phyloP scores from a whole-genome alignment of 2,113 vertebrate species.

The Oncorhynchus kisutch region DNA sequence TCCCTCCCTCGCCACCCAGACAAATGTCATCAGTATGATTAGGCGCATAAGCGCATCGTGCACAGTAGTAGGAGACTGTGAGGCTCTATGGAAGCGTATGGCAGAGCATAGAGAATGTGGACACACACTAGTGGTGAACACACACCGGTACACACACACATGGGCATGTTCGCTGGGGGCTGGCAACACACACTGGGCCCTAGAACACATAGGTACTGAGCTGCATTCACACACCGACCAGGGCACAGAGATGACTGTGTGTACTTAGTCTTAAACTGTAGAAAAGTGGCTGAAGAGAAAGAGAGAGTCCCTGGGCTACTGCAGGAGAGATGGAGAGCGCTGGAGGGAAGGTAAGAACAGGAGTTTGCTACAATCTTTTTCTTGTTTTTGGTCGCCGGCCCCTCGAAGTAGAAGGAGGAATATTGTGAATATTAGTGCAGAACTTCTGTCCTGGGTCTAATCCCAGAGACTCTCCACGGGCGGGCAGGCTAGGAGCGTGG shows the following conservation, averaged over 20 bases:
- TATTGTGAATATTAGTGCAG: conserved; percentile 71
- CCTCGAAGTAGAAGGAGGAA: conserved; percentile 62
- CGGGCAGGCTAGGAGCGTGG: conserved; percentile 49
- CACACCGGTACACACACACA: neutral
- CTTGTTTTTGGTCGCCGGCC: conserved; percentile 48
- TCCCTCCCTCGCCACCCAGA: conserved; percentile 17
- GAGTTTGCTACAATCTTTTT: conserved; percentile 17
- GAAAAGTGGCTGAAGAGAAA: conserved; percentile 19
- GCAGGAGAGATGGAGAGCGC: conserved; percentile 40
- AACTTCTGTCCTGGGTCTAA: conserved; percentile 69
- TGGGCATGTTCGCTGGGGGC: no score
- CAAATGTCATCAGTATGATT: conserved; percentile 52
- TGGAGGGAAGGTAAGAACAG: conserved; percentile 1
- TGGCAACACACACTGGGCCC: no score
- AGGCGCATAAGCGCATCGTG: conserved; percentile 37
- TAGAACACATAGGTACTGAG: no score
- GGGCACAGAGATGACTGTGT: neutral
- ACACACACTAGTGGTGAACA: conserved; percentile 15
- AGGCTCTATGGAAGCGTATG: no score
- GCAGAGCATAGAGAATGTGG: no score
- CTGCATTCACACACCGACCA: neutral
- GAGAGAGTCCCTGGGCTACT: conserved; percentile 17
- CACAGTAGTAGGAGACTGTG: no score
- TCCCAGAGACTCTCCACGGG: conserved; percentile 46
- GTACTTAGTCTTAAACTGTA: conserved; percentile 10